Base-by-base conservation (phyloP, 2,797 vertebrate species). In the Malacoraja senta region DNA sequence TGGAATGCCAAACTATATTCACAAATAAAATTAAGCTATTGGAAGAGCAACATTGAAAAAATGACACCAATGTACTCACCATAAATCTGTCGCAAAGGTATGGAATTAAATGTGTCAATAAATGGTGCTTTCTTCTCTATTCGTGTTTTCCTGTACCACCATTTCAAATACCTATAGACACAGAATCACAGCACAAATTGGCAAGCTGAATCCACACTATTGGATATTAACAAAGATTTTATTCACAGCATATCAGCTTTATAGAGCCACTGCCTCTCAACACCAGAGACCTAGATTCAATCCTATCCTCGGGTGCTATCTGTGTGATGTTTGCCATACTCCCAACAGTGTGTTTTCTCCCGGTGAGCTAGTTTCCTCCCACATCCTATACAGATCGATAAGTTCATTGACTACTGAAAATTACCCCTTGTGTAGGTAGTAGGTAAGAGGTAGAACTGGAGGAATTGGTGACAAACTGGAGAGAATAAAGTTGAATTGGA, bases 51-150 rank as follows among this genome's bases (percentile, higher is more conserved):
- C 17, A 35, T 86, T 84, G 29, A 26, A 72, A 38, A 26, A 29
- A 10, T n/a, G 29, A 92, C 1, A 17, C 24, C 72, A 53, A 53
- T 53, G 24, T 71, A 95, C 97, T 96, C 93, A 99, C 99, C 99
- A 0, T 99, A 99, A 94, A 99, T 99, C 95, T 98, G 99, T 93
- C 96, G 97, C 71, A 99, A 95, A 9, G 98, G 98, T 93, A 97
- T 95, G 0, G 96, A 96, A 8, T 96, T 95, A 80, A 99, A 96
- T 96, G 99, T 97, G 94, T 99, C 98, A 1, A 99, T 99, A 95
- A 99, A 99, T 0, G 98, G 98, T 17, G 96, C 95, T 94, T 98
- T 99, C 97, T 98, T 99, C 94, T 99, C 98, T 95, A 99, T 96
- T 74, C 96, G 96, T 0, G 98, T 99, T 95, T 98, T 99, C 95